Conservation (phyloP, 2,888 invertebrate genomes). For the Ellobium chinense region DNA sequence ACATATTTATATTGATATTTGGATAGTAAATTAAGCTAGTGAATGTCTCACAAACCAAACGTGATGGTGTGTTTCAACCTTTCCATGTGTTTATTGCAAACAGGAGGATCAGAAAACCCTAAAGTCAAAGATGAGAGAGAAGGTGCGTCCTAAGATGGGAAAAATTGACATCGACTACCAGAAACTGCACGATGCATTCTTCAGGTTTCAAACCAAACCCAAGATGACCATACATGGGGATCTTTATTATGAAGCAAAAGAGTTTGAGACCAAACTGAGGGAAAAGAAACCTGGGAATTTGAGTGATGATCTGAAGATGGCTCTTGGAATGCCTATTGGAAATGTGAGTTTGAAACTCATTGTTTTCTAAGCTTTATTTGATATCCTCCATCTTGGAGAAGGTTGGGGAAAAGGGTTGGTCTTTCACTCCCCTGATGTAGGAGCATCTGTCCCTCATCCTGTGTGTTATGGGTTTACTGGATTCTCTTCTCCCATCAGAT, state of each 20-base stretch:
- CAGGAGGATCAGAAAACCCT: slow-evolving; percentile 78
- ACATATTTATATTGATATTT: no score
- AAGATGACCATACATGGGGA: slow-evolving; percentile 99
- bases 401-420: no score
- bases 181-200: slow-evolving; percentile 99
- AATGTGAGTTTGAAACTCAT: no score
- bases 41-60: no score
- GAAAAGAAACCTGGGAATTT: slow-evolving; percentile 99
- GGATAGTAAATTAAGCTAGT: no score
- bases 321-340: slow-evolving; percentile 99
- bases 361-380: no score
- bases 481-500: no score
- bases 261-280: slow-evolving; percentile 97
- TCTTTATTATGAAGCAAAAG: slow-evolving; percentile 99
- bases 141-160: slow-evolving; percentile 97
- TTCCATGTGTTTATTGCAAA: background rate
- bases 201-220: slow-evolving; percentile 99
- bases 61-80: background rate
- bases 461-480: no score
- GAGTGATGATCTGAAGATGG: slow-evolving; percentile 96
- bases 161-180: slow-evolving; percentile 99
- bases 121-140: slow-evolving; percentile 98
- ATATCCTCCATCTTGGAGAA: no score
- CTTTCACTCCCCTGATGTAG: no score
- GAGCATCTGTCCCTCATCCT: no score